These are phyloP conservation scores for Drosophila mimetica DNA, from an alignment of 2,888 invertebrate genomes.

Conservation along the genomic window DNA sequence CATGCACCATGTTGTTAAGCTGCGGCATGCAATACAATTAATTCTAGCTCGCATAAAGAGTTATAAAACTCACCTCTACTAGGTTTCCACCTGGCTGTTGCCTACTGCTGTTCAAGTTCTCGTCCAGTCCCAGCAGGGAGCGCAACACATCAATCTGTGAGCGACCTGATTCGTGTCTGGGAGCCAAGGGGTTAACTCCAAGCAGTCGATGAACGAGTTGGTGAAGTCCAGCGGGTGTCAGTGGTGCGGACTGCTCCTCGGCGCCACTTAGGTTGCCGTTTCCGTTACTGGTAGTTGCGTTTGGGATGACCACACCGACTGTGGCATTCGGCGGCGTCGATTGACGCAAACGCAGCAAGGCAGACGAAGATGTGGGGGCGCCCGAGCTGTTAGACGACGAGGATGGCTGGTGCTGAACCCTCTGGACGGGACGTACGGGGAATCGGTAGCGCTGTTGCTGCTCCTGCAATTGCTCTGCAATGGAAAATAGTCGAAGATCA, in stretches of 20 bases:
- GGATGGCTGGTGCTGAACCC: slow-evolving; percentile 70
- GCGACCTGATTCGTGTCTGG: slow-evolving; percentile 42
- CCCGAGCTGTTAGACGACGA: slow-evolving; percentile 33
- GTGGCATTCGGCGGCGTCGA: slow-evolving; percentile 55
- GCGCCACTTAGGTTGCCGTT: slow-evolving; percentile 47
- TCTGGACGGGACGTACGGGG: slow-evolving; percentile 83
- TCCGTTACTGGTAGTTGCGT: slow-evolving; percentile 71
- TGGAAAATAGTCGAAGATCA: slow-evolving; percentile 32
- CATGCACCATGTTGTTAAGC: slow-evolving; percentile 81
- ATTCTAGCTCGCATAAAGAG: not conserved
- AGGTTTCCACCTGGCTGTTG: slow-evolving; percentile 12
- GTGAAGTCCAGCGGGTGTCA: slow-evolving; percentile 46
- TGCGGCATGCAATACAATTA: no score
- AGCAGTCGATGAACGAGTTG: slow-evolving; percentile 54
- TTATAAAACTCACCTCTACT: slow-evolving; percentile 5
- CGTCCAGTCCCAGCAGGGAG: slow-evolving; percentile 65
- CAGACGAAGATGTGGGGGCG: slow-evolving; percentile 16
- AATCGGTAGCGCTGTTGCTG: slow-evolving; percentile 83
- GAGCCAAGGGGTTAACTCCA: slow-evolving; percentile 21
- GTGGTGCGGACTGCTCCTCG: slow-evolving; percentile 14
- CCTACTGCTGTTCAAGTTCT: slow-evolving; percentile 59
- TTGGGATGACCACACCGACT: slow-evolving; percentile 82
- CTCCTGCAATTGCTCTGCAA: slow-evolving; percentile 76
- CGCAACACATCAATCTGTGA: slow-evolving; percentile 65
- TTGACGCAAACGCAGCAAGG: slow-evolving; percentile 57